Conservation (phyloP, 2,888 invertebrate genomes). For the Hermaeophaga mercurialis region DNA sequence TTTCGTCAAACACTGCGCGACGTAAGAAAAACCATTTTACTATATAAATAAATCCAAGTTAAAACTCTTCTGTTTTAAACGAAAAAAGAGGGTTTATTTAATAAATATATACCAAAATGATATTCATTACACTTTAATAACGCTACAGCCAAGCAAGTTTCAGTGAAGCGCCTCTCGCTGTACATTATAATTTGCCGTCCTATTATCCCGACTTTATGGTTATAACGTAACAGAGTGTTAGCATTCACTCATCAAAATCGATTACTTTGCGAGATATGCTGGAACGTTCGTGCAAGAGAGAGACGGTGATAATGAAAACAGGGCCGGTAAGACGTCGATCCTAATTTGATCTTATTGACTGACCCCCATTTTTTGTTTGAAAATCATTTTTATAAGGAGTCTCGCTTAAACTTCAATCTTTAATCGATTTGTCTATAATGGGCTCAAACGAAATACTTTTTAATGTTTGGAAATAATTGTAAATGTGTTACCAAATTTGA, state of each 20-base stretch:
- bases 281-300: conserved; percentile 32
- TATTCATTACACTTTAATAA: conserved; percentile 18
- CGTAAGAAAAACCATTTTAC: too few species aligned
- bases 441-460: too few species aligned
- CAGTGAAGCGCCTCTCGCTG: conserved; percentile 14
- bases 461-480: too few species aligned
- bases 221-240: conserved; percentile 38
- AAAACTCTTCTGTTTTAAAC: neutral
- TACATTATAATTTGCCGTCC: conserved; percentile 31
- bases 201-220: conserved; percentile 36
- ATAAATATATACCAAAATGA: conserved; percentile 3
- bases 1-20: too few species aligned
- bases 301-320: conserved; percentile 5
- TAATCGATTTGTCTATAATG: too few species aligned
- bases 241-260: conserved; percentile 42
- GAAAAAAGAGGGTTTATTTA: conserved; percentile 6
- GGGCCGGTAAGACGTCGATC: too few species aligned
- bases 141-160: conserved; percentile 13
- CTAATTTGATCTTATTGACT: too few species aligned
- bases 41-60: neutral
- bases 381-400: too few species aligned
- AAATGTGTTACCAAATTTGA: too few species aligned
- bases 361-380: too few species aligned
- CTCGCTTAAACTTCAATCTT: too few species aligned
- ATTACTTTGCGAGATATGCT: conserved; percentile 33